phyloP scores from a whole-genome alignment of 2,888 invertebrate genomes.

The Latrodectus hesperus region DNA sequence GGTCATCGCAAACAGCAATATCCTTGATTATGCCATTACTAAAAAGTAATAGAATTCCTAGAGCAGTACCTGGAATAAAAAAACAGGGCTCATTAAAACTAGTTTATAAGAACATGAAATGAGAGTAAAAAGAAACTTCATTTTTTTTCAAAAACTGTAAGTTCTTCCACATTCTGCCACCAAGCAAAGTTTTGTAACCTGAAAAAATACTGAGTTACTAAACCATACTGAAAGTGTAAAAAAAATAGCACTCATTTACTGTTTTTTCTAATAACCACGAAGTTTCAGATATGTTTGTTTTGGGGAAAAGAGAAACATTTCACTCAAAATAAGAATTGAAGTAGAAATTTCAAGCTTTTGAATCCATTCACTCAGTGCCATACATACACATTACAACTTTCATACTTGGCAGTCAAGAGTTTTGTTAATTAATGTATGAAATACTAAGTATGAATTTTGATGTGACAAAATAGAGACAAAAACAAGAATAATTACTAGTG shows the following conservation, averaged over 20 bases:
- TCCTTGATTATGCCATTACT: constrained; percentile 1
- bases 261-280: background rate
- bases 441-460: no score
- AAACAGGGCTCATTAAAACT: constrained; percentile 40
- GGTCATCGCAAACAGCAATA: background rate
- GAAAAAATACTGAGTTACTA: constrained; percentile 67
- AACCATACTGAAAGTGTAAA: constrained; percentile 48
- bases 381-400: background rate
- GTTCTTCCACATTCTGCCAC: constrained; percentile 33
- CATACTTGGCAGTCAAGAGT: constrained; percentile 40
- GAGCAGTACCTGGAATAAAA: constrained; percentile 57
- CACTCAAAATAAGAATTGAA: background rate
- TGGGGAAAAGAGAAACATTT: background rate
- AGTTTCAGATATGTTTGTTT: background rate
- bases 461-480: no score
- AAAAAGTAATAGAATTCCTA: constrained; percentile 11
- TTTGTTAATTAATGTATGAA: background rate
- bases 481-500: no score
- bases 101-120: constrained; percentile 17
- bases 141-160: constrained; percentile 19
- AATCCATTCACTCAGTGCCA: constrained; percentile 12
- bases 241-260: constrained; percentile 32
- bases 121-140: background rate
- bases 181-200: constrained; percentile 44
- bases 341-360: background rate